phyloP scores from a whole-genome alignment of 2,797 vertebrate genomes.

The Dicrostonyx torquatus region DNA sequence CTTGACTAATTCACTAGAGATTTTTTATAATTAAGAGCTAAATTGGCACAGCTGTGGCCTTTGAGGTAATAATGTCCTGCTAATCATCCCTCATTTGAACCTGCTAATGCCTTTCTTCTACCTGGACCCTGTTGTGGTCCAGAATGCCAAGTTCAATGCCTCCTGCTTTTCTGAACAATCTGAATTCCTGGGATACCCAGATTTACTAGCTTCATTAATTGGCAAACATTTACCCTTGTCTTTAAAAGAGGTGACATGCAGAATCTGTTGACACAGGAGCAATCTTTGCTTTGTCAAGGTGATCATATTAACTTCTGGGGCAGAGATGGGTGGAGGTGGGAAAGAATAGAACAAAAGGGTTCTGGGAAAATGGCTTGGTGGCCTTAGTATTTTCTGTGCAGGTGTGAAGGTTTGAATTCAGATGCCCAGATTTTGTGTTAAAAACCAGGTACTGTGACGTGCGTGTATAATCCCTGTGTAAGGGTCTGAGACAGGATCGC shows the following conservation, averaged over 20 bases:
- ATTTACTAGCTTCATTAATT: neutral
- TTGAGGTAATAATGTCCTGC: neutral
- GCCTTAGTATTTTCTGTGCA: neutral
- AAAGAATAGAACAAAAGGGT: neutral
- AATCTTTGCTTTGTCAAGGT: neutral
- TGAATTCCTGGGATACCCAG: neutral
- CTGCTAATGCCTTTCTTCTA: neutral
- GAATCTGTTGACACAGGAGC: neutral
- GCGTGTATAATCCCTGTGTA: neutral
- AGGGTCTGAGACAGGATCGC: neutral
- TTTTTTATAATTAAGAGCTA: slow-evolving; percentile 75
- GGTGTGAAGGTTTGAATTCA: neutral
- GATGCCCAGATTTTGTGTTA: neutral
- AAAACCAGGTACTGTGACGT: neutral
- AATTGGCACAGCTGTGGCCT: slow-evolving; percentile 45
- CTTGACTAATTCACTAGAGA: neutral
- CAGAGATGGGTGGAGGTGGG: neutral
- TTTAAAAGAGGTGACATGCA: slow-evolving; percentile 11
- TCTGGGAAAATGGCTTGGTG: neutral
- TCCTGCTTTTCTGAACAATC: slow-evolving; percentile 13
- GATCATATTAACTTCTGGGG: slow-evolving; percentile 8
- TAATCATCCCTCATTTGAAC: slow-evolving; percentile 37
- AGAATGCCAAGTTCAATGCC: slow-evolving; percentile 3
- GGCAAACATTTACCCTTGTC: neutral
- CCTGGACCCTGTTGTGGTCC: neutral